phyloP scores from a whole-genome alignment of 2,888 invertebrate genomes.

The Ophioninae sp. region DNA sequence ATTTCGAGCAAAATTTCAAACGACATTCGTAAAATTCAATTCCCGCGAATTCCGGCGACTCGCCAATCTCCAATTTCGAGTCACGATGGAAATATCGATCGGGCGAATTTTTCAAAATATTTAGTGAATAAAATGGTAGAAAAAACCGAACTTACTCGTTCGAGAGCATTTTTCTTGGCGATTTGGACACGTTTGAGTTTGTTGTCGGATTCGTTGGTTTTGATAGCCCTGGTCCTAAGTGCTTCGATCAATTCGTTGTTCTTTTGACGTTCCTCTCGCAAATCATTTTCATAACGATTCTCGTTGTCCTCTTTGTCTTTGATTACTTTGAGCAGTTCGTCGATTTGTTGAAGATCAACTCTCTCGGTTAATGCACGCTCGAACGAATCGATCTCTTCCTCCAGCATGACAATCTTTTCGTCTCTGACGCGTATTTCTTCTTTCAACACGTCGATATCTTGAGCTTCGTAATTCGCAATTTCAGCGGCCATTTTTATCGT shows the following conservation, averaged over 20 bases:
- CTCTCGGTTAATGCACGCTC: constrained; percentile 74
- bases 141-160: constrained; percentile 83
- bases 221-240: constrained; percentile 89
- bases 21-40: too few species aligned
- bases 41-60: too few species aligned
- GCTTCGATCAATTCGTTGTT: constrained; percentile 91
- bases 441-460: constrained; percentile 72
- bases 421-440: constrained; percentile 74
- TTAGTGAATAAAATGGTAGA: not conserved
- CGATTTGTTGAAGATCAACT: constrained; percentile 75
- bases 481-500: constrained; percentile 69
- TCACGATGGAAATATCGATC: not conserved
- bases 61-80: too few species aligned
- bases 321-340: constrained; percentile 73
- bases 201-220: constrained; percentile 86
- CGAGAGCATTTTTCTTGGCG: constrained; percentile 84
- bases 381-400: constrained; percentile 75
- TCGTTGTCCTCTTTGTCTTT: constrained; percentile 82
- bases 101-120: not conserved
- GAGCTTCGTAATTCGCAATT: constrained; percentile 69
- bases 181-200: constrained; percentile 82
- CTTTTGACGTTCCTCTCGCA: constrained; percentile 81
- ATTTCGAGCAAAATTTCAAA: too few species aligned
- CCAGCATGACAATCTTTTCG: constrained; percentile 71
- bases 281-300: constrained; percentile 82